Evolutionary conservation across 2,113 vertebrate species (phyloP), one percentile per base, ranked within the genome.

Genomic region (Protobothrops flavoviridis): DNA sequence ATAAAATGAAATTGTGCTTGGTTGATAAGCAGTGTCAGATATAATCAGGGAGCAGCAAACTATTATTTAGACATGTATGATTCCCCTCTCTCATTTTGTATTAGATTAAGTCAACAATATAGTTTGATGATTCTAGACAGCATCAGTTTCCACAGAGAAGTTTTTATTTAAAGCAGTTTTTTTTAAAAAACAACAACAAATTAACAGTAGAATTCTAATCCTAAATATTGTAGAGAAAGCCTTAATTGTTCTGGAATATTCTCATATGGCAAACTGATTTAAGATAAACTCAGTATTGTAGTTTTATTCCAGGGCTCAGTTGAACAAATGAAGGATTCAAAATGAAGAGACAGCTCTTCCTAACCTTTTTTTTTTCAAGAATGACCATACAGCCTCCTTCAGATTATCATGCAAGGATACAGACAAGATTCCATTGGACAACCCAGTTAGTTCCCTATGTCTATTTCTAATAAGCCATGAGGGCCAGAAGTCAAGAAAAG

Each of bases 51-150:
- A 53, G 53, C 5, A 33, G 48, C 69, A 81, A 91, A 33, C 53
- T 57, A 85, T 39, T 93, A 23, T 94, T 29, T 85, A 69, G 56
- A 57, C 7, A 48, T 48, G 29, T 21, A 5, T 13, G 8, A 9
- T 90, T 23, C 45, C 45, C 11, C 45, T 21, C 45, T 1, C 48
- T 15, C 55, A 21, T 61, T 39, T 87, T 93, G 89, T 88, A 89
- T 57, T 90, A 91, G 69, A 59, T 61, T 57, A 92, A 43, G 17
- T 92, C 81, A 92, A 92, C 2, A 24, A 10, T 91, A 69, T 74
- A 55, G 33, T 92, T 92, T 92, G 91, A 90, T n/a, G 61, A 64
- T 90, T 86, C 56, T 64, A 45, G 81, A 57, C 85, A 87, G 89
- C 15, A 5, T 3, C 61, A 87, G 64, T 59, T 89, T 93, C 7